Evolutionary conservation across 2,888 invertebrate species (phyloP), one percentile per base, ranked within the genome.

Genomic region (Spilosoma lubricipeda): DNA sequence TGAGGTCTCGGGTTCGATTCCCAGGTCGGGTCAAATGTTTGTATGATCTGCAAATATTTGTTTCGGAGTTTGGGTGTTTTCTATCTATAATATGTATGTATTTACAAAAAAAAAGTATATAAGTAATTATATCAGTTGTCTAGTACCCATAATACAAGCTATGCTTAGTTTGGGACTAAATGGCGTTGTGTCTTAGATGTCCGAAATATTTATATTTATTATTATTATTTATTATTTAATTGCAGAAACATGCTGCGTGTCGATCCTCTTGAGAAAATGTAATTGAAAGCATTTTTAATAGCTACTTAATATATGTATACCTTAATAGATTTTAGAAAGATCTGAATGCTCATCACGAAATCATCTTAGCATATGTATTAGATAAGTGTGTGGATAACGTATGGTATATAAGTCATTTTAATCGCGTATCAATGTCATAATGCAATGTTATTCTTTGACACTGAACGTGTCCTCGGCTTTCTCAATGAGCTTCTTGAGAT

Each of bases 371-470:
- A n/a, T 77, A 77, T n/a, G n/a, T n/a, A 81, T 85, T 83, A 84
- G 85, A 86, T 85, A 82, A 83, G 73, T 74, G 76, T 80, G 83
- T 18, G 63, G 86, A 88, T 89, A 87, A 85, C 82, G 84, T 81
- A 76, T 71, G 70, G 77, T 82, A 86, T 88, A 90, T 89, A 91
- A 88, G 86, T 86, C 80, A 82, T 85, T 68, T 84, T 80, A 83
- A 85, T 83, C 81, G 83, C 77, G 75, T 80, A 86, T 87, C 89
- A 87, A 89, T 89, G 89, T 86, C 87, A 85, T 82, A 77, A 84
- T 79, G 78, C 80, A 81, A 82, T 84, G 79, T 82, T 77, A 80
- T 76, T 77, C 70, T 80, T 82, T 81, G 84, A 85, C 85, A 87
- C 80, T 89, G 87, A 89, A 86, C 88, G 87, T 88, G 87, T 85